Evolutionary conservation across 2,797 vertebrate genomes (phyloP).

Genomic region (Gymnopithys bicolor): DNA sequence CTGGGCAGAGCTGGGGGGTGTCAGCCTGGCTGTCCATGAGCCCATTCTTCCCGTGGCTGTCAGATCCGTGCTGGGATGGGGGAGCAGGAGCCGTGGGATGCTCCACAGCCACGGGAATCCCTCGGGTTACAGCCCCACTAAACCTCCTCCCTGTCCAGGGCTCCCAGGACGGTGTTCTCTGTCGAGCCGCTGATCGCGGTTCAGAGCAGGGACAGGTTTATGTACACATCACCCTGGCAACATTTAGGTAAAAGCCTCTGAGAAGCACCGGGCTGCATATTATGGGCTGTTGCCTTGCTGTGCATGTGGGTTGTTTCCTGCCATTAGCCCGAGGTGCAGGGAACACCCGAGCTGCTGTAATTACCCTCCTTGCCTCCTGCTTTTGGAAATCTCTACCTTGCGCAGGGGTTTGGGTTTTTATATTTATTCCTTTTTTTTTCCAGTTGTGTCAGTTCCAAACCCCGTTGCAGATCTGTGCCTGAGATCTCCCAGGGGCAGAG

Average conservation of each 20-base stretch:
- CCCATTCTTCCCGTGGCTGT: not conserved
- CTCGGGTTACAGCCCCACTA: slow-evolving; percentile 76
- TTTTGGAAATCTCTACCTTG: not conserved
- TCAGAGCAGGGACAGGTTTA: slow-evolving; percentile 82
- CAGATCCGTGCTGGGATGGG: not conserved
- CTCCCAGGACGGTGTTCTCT: slow-evolving; percentile 76
- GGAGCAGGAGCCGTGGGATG: rapidly evolving
- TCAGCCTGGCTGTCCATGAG: not conserved
- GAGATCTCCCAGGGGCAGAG: rapidly evolving
- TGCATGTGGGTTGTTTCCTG: not conserved
- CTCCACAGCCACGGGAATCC: not conserved
- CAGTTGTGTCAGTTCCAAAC: not conserved
- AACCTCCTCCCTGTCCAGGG: slow-evolving; percentile 70
- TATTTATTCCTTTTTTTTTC: too few species aligned
- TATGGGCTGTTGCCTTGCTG: slow-evolving; percentile 63
- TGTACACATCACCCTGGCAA: slow-evolving; percentile 75
- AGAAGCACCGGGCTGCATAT: slow-evolving; percentile 14
- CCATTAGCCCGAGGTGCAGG: slow-evolving; percentile 9
- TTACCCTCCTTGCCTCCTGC: not conserved
- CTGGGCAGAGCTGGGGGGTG: rapidly evolving
- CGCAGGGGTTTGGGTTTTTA: rapidly evolving
- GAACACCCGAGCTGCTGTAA: not conserved
- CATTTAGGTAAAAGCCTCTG: slow-evolving; percentile 46
- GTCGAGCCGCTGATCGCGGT: slow-evolving; percentile 75
- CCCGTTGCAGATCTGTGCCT: rapidly evolving